phyloP scores from a whole-genome alignment of 2,888 invertebrate genomes.

The Zelleria hepariella region DNA sequence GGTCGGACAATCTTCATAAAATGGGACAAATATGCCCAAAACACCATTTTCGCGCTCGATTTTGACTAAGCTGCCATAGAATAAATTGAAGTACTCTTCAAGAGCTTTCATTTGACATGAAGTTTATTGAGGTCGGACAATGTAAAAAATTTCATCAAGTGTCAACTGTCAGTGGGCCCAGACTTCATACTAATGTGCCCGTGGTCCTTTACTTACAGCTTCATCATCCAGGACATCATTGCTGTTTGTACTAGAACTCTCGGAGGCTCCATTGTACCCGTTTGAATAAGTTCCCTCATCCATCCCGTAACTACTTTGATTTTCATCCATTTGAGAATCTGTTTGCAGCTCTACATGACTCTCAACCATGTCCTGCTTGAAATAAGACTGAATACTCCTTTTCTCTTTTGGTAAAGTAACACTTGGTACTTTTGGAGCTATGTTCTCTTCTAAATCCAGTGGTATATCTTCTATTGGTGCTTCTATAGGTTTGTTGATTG shows the following conservation, averaged over 20 bases:
- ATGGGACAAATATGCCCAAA: too few relatives aligned
- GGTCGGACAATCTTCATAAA: too few relatives aligned
- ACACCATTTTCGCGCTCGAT: too few relatives aligned
- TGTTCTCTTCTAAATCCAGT: slow-evolving; percentile 37
- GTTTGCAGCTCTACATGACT: slow-evolving; percentile 19
- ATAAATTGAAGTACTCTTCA: too few relatives aligned
- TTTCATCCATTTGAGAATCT: slow-evolving; percentile 9
- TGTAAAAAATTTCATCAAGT: too few relatives aligned
- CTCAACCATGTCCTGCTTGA: slow-evolving; percentile 36
- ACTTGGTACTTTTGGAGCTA: slow-evolving; percentile 10
- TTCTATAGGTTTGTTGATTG: slow-evolving; percentile 61
- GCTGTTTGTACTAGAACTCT: slow-evolving; percentile 18
- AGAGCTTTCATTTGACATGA: too few relatives aligned
- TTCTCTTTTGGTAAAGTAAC: slow-evolving; percentile 20
- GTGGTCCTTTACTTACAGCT: slow-evolving; percentile 40
- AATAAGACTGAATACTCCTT: slow-evolving; percentile 47
- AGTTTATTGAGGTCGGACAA: too few relatives aligned
- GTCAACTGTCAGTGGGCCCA: too few relatives aligned
- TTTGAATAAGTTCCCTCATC: slow-evolving; percentile 21
- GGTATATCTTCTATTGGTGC: slow-evolving; percentile 44
- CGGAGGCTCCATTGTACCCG: slow-evolving; percentile 15
- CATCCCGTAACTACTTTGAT: background rate
- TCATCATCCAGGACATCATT: slow-evolving; percentile 46
- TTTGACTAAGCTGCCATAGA: too few relatives aligned
- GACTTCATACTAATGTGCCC: too few relatives aligned